Evolutionary conservation across 2,113 vertebrate species (phyloP).

Genomic region (Geococcyx californianus): DNA sequence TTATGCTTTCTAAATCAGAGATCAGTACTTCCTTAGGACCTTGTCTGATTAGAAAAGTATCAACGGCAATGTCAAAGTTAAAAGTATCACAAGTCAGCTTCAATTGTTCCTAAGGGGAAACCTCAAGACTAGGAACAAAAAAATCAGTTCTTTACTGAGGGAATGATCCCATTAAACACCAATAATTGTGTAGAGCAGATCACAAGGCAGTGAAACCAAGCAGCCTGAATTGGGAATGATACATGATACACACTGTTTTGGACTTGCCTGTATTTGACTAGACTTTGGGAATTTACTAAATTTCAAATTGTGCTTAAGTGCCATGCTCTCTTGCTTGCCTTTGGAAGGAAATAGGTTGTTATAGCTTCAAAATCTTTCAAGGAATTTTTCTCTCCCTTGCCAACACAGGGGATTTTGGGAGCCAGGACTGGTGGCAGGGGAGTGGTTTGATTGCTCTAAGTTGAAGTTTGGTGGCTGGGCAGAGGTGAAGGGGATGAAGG

Average conservation of each 20-base stretch:
- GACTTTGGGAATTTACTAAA: too few relatives aligned
- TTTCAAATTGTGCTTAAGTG: neutral
- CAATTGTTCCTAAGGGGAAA: neutral
- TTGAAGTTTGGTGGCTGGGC: too few relatives aligned
- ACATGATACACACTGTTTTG: neutral
- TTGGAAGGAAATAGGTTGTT: neutral
- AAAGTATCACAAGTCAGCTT: neutral
- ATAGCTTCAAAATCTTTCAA: too few relatives aligned
- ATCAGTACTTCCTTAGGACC: neutral
- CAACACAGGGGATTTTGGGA: too few relatives aligned
- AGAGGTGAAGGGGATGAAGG: too few relatives aligned
- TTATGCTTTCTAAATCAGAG: neutral
- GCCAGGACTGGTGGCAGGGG: too few relatives aligned
- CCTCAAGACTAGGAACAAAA: neutral
- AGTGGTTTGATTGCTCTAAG: too few relatives aligned
- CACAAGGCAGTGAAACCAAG: neutral
- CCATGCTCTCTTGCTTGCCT: neutral
- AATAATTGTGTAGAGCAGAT: neutral
- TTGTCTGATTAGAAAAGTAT: neutral
- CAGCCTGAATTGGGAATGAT: neutral
- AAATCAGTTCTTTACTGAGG: neutral
- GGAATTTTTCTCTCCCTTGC: too few relatives aligned
- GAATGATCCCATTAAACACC: neutral
- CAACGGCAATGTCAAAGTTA: neutral
- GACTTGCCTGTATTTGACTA: too few relatives aligned